Conservation (phyloP, 2,797 vertebrate genomes). For the Acanthurus leucopareius region DNA sequence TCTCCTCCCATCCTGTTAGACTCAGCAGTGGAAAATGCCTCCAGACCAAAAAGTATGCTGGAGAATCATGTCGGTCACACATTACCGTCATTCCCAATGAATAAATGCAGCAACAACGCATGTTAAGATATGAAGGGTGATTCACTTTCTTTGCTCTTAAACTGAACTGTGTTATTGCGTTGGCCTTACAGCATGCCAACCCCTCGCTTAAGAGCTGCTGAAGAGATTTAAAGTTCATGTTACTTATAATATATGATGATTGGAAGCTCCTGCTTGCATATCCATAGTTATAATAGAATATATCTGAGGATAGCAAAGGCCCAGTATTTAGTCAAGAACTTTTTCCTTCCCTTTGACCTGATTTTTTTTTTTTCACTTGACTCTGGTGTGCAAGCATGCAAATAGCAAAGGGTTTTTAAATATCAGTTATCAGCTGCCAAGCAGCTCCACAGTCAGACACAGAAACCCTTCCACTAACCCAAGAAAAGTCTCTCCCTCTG, state of each 20-base stretch:
- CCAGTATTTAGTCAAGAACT: slow-evolving; percentile 61
- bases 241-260: slow-evolving; percentile 16
- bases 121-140: not conserved
- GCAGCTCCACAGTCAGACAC: slow-evolving; percentile 63
- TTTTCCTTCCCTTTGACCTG: slow-evolving; percentile 69
- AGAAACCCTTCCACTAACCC: slow-evolving; percentile 52
- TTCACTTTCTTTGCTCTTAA: slow-evolving; percentile 11
- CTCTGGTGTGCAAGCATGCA: slow-evolving; percentile 67
- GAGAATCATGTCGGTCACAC: slow-evolving; percentile 12
- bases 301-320: slow-evolving; percentile 40
- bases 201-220: not conserved
- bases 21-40: slow-evolving; percentile 37
- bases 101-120: not conserved
- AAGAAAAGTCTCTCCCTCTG: slow-evolving; percentile 46
- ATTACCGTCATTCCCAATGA: not conserved
- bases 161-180: slow-evolving; percentile 4
- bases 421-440: slow-evolving; percentile 76
- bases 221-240: slow-evolving; percentile 29
- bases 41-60: slow-evolving; percentile 31
- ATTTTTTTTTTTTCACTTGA: slow-evolving; percentile 53
- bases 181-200: not conserved
- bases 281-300: slow-evolving; percentile 43
- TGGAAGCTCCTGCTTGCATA: slow-evolving; percentile 38
- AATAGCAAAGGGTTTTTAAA: slow-evolving; percentile 73
- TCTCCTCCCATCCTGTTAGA: slow-evolving; percentile 68